These are phyloP conservation scores for Palythoa grandiflora DNA, from an alignment of 92 coral and sea anemone genomes.

Conservation along the genomic window DNA sequence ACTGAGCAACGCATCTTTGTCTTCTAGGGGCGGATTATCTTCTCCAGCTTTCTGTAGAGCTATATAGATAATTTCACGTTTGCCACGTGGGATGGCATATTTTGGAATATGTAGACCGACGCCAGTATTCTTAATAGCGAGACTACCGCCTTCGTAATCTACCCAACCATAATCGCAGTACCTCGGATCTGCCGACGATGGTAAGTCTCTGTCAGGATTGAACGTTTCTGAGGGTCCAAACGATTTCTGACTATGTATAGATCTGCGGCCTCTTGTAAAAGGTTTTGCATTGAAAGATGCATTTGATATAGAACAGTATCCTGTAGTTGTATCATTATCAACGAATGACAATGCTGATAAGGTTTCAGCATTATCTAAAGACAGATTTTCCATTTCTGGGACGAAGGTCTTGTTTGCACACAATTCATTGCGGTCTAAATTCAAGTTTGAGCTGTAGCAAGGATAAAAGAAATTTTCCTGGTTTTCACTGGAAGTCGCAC, in stretches of 20 bases:
- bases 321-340: not conserved
- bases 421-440: not conserved
- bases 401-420: not conserved
- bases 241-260: not conserved
- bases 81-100: conserved; percentile 28
- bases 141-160: conserved; percentile 26
- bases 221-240: conserved; percentile 18
- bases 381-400: not conserved
- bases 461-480: not conserved
- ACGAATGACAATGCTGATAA: not conserved
- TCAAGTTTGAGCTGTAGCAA: no score
- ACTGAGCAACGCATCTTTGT: conserved; percentile 16
- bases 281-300: not conserved
- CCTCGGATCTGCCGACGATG: conserved; percentile 25
- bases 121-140: conserved; percentile 26
- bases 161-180: conserved; percentile 32
- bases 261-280: not conserved
- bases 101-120: conserved; percentile 18
- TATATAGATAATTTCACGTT: conserved; percentile 19
- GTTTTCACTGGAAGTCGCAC: not conserved
- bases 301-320: not conserved
- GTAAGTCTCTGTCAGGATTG: conserved; percentile 6
- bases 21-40: conserved; percentile 6
- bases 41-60: conserved; percentile 30
- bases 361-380: not conserved